A percentile compares a stretch with the other conserved stretches of the same genome.
These are phyloP conservation scores for Luperina testacea DNA, from an alignment of 2,888 invertebrate genomes.

Conservation along the genomic window DNA sequence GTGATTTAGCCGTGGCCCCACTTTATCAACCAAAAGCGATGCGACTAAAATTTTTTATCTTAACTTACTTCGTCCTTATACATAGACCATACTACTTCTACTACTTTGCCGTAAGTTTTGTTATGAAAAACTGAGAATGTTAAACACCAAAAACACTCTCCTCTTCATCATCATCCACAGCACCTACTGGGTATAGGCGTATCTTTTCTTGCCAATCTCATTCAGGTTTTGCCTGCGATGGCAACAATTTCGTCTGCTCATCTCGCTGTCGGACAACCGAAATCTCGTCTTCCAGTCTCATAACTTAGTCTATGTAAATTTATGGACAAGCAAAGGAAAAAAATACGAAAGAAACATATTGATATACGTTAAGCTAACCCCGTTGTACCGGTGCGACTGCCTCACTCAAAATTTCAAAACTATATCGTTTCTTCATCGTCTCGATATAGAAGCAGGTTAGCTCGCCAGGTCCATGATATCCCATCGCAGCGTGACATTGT, in stretches of 20 bases:
- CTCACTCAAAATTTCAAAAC: background rate
- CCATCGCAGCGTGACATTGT: slow-evolving; percentile 64
- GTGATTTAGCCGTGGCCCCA: background rate
- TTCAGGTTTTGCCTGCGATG: background rate
- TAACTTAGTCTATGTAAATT: background rate
- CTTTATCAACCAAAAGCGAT: background rate
- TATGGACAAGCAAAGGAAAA: background rate
- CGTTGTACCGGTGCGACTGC: background rate
- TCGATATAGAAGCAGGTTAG: slow-evolving; percentile 24
- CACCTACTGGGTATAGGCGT: background rate
- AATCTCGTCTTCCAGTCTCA: background rate
- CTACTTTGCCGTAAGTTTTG: background rate
- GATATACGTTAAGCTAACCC: background rate
- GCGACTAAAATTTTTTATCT: background rate
- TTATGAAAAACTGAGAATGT: background rate
- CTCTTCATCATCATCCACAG: no score
- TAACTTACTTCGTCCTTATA: no score
- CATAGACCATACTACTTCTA: background rate
- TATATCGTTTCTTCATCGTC: background rate
- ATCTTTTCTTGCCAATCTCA: background rate
- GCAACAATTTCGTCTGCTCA: background rate
- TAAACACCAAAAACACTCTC: background rate
- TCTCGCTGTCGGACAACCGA: background rate
- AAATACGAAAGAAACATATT: background rate
- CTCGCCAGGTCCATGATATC: slow-evolving; percentile 35